phyloP scores from a whole-genome alignment of 1,140 invertebrate genomes.

The Drosophila ambigua region DNA sequence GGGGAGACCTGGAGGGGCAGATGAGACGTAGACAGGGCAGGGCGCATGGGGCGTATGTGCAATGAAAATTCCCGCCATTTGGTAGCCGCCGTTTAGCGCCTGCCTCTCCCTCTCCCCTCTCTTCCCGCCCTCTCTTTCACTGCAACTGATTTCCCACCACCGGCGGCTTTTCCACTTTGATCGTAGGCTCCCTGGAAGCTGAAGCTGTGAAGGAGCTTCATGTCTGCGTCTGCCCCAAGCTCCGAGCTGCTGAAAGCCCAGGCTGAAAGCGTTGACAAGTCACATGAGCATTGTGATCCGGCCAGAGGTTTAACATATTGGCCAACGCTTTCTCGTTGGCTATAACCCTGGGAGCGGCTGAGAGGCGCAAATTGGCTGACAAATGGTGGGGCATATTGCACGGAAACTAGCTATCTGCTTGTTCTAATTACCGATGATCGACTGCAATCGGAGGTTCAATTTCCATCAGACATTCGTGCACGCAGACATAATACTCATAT shows the following conservation, averaged over 20 bases:
- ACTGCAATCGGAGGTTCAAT: conserved; percentile 1
- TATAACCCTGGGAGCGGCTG: conserved; percentile 3
- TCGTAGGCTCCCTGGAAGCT: conserved; percentile 52
- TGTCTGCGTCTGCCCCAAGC: conserved; percentile 38
- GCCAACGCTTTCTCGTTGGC: conserved; percentile 15
- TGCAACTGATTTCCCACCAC: conserved; percentile 63
- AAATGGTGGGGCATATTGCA: conserved; percentile 22
- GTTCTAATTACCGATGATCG: not conserved
- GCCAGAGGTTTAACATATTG: conserved; percentile 54
- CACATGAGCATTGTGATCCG: conserved; percentile 70
- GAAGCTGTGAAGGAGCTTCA: conserved; percentile 68
- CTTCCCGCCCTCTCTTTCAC: not conserved
- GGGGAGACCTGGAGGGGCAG: conserved; percentile 19
- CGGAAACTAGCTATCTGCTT: not conserved
- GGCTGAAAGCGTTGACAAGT: conserved; percentile 70
- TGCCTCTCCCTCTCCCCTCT: conserved; percentile 5
- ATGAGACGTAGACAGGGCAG: not conserved
- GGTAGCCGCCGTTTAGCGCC: conserved; percentile 74
- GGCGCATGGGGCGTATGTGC: conserved; percentile 70
- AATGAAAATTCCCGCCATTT: conserved; percentile 73
- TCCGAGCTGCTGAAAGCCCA: conserved; percentile 4
- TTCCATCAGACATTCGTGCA: not conserved
- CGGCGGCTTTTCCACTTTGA: conserved; percentile 65
- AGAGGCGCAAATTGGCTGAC: conserved; percentile 41
- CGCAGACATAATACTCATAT: no score